Percentiles rank a stretch among this genome's conserved stretches.
phyloP scores from a whole-genome alignment of 2,113 vertebrate genomes.

The Odocoileus hemionus region DNA sequence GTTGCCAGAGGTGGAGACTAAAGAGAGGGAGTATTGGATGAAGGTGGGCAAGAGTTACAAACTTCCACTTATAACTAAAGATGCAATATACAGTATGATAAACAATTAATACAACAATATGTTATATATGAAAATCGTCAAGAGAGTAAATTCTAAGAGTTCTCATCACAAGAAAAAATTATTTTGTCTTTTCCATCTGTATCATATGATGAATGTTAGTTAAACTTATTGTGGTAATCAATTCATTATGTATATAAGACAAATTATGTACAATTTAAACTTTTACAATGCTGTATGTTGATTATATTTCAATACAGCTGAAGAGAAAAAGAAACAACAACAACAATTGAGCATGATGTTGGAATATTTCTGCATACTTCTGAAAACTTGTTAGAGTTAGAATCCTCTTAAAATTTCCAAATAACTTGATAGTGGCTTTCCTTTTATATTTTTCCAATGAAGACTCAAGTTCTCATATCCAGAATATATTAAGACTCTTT shows the following conservation, averaged over 20 bases:
- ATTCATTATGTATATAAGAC: neutral
- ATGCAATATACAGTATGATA: neutral
- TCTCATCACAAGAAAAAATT: neutral
- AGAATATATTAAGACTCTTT: neutral
- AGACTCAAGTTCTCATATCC: neutral
- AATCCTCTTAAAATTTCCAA: neutral
- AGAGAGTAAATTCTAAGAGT: neutral
- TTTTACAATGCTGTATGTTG: neutral
- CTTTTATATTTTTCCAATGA: neutral
- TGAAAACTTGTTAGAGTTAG: neutral
- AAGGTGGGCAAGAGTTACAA: neutral
- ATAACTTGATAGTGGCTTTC: neutral
- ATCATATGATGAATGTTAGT: neutral
- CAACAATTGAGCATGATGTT: neutral
- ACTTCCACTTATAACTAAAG: neutral
- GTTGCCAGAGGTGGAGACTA: neutral
- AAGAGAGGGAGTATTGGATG: neutral
- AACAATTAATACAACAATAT: neutral
- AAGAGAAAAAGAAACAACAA: neutral
- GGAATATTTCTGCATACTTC: neutral
- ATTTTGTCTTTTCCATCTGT: neutral
- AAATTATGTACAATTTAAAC: neutral
- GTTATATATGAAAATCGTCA: neutral
- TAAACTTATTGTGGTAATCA: neutral
- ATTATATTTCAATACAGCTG: neutral